Percentiles rank a stretch among this genome's conserved stretches.
Conservation (phyloP, 2,113 vertebrate species). For the Nesospiza acunhae region DNA sequence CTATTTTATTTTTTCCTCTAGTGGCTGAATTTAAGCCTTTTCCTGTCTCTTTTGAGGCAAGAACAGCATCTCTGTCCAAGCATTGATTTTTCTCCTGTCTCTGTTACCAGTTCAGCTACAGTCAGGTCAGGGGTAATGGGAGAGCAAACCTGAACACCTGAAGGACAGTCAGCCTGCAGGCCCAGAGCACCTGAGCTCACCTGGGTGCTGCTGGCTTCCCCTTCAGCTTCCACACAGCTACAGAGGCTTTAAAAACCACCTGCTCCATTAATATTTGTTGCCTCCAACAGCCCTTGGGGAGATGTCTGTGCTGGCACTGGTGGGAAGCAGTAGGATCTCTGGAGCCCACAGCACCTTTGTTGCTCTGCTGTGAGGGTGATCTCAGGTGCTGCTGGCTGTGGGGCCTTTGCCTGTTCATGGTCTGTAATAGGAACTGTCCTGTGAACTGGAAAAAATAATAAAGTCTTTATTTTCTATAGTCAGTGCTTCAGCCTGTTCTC, state of each 20-base stretch:
- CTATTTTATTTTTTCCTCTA: constrained; percentile 34
- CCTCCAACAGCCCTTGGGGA: background rate
- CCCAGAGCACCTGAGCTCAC: background rate
- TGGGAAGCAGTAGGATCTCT: background rate
- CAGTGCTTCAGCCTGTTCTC: constrained; percentile 53
- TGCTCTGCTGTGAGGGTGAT: background rate
- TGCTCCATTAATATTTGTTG: background rate
- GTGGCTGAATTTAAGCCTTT: constrained; percentile 20
- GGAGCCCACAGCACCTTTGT: background rate
- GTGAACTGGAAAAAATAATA: constrained; percentile 75
- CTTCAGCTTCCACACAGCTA: background rate
- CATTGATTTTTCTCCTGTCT: background rate
- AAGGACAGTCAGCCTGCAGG: background rate
- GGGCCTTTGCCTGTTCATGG: constrained; percentile 38
- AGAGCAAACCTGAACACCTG: background rate
- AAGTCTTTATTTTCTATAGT: constrained; percentile 82
- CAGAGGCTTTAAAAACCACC: background rate
- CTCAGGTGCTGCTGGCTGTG: constrained; percentile 21
- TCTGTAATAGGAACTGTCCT: constrained; percentile 74
- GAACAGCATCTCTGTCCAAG: background rate
- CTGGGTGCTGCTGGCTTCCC: background rate
- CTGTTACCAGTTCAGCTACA: background rate
- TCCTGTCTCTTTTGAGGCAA: background rate
- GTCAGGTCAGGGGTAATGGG: background rate
- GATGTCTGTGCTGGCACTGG: background rate